phyloP scores from a whole-genome alignment of 2,797 vertebrate species.

The Columba guinea region DNA sequence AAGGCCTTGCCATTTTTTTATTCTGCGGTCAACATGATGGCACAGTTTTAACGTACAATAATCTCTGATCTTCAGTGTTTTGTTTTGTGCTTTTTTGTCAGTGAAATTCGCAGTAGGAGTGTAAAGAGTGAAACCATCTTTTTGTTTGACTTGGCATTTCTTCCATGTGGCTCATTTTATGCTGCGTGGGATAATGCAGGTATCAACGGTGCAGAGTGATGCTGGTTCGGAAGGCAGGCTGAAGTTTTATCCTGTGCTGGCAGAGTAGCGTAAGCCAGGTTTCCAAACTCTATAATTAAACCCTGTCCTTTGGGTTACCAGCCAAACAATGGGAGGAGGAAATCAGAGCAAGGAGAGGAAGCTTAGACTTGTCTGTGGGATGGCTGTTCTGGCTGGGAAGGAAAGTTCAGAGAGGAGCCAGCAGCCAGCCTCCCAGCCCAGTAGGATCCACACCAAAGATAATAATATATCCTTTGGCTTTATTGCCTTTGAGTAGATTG shows the following conservation, averaged over 20 bases:
- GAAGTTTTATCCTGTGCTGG: conserved; percentile 46
- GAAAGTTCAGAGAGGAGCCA: conserved; percentile 60
- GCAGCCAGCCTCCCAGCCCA: conserved; percentile 57
- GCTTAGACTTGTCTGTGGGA: conserved; percentile 55
- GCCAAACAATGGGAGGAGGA: conserved; percentile 50
- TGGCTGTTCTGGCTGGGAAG: conserved; percentile 58
- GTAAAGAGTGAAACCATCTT: neutral
- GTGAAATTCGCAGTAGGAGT: neutral
- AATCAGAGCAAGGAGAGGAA: conserved; percentile 58
- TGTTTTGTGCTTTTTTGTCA: neutral
- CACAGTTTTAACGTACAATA: neutral
- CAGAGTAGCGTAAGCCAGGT: neutral
- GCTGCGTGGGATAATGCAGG: conserved; percentile 24
- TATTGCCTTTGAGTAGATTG: conserved; percentile 64
- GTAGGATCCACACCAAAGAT: conserved; percentile 68
- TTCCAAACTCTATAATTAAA: conserved; percentile 59
- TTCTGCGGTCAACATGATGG: neutral
- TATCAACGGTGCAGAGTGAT: neutral
- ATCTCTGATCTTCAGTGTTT: neutral
- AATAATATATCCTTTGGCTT: conserved; percentile 66
- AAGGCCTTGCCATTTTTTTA: neutral
- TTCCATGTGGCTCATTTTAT: neutral
- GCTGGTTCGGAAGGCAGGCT: neutral
- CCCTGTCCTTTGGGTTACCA: conserved; percentile 49
- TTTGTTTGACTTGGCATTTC: conserved; percentile 46